Evolutionary conservation across 2,797 vertebrate genomes (phyloP).

Genomic region (Syngnathus acus): DNA sequence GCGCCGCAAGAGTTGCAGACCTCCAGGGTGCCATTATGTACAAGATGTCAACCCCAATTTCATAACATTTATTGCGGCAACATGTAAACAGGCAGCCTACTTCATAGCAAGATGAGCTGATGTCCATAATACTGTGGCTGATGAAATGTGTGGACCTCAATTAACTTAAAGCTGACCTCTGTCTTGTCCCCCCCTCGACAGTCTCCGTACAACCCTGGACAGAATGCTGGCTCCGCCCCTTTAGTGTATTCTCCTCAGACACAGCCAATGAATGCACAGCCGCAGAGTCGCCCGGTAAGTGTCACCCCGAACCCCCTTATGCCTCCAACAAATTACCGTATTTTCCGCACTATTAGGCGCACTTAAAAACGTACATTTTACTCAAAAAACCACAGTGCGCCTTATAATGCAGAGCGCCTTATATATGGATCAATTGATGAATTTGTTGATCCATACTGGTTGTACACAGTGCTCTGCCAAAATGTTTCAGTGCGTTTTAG

Average conservation of each 20-base stretch:
- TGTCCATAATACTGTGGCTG: constrained; percentile 10
- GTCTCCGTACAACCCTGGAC: constrained; percentile 90
- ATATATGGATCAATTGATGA: too few relatives aligned
- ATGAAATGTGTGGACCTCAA: constrained; percentile 1
- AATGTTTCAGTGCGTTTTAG: too few relatives aligned
- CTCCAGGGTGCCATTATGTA: constrained; percentile 23
- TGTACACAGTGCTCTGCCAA: too few relatives aligned
- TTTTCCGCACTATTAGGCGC: too few relatives aligned
- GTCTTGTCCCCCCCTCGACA: constrained; percentile 46
- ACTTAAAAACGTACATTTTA: too few relatives aligned
- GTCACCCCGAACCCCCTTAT: constrained; percentile 5
- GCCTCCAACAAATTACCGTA: constrained; percentile 12
- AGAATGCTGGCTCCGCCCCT: constrained; percentile 87
- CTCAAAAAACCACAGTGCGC: too few relatives aligned
- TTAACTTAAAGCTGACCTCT: constrained; percentile 10
- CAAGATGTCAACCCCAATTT: constrained; percentile 17
- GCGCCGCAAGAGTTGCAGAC: constrained; percentile 21
- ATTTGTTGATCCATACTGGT: too few relatives aligned
- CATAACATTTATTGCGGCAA: constrained; percentile 22
- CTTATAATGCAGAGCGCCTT: too few relatives aligned
- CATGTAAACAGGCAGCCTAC: constrained; percentile 1
- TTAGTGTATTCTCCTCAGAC: constrained; percentile 89
- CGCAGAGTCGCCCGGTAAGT: constrained; percentile 93
- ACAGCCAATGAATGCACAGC: constrained; percentile 93
- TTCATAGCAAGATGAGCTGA: constrained; percentile 11